Base-by-base conservation (phyloP, 2,888 invertebrate species). In the Scaptomyza reducta region DNA sequence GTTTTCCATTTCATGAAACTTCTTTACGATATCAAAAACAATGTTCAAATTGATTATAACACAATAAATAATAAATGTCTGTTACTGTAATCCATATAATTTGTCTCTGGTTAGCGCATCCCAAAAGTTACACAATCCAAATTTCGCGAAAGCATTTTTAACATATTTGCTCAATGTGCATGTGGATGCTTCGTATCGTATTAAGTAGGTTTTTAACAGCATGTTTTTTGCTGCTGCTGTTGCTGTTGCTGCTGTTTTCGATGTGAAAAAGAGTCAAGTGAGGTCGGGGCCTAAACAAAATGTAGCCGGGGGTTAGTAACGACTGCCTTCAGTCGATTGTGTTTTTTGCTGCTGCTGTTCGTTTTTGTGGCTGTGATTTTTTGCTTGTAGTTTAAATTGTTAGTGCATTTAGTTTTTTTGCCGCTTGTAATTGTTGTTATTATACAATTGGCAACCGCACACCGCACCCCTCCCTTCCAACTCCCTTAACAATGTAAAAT, bases 221-320 rank as follows among this genome's bases (percentile, higher is more conserved):
- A 31, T 33, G 40, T 49, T 46, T 41, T 40, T 50, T 46, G 54
- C 51, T 57, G 60, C 40, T 40, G 57, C 44, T 31, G 38, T 51
- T 64, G 31, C 18, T 49, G 49, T n/a, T 33, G 49, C n/a, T 61
- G 22, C 46, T 53, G 60, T 58, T 68, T 71, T 69, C 81, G 85
- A 84, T 87, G 81, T 84, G 85, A 82, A 82, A 82, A 81, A 81
- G 67, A 82, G 87, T 82, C 81, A 82, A 82, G 85, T 85, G 82
- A 87, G 81, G 81, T 81, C 81, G 85, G 70, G 60, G 59, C 31
- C 31, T 38, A 60, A 40, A 61, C 66, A 61, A 65, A 76, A 66
- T 66, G 77, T 61, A 38, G 72, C 31, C 38, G 82, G 74, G 79
- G 79, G 70, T 77, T 82, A 72, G 72, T 74, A 88, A 75, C 82